Percentiles rank a stretch among this genome's conserved stretches.
Conservation (phyloP, 2,113 vertebrate species). For the Urocolius indicus region DNA sequence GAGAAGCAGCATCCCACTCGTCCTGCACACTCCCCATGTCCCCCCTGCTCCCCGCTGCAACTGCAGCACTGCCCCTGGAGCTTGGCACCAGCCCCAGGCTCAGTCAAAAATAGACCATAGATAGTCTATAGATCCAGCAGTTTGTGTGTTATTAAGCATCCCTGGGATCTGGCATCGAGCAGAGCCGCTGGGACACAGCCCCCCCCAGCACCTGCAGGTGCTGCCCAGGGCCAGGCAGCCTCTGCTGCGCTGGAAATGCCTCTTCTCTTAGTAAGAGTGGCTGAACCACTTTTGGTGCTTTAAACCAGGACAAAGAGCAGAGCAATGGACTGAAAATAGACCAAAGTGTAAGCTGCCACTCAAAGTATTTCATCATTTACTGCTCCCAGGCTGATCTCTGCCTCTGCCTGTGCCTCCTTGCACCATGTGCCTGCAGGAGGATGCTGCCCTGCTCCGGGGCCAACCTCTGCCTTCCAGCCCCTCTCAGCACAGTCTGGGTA, state of each 20-base stretch:
- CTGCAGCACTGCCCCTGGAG: neutral
- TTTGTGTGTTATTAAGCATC: neutral
- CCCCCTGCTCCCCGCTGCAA: neutral
- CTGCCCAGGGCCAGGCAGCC: neutral
- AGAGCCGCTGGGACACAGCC: too few relatives aligned
- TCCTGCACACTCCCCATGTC: accelerated
- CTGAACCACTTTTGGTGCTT: neutral
- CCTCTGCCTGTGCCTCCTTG: neutral
- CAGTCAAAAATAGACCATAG: neutral
- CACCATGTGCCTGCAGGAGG: accelerated
- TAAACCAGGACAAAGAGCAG: slow-evolving; percentile 44
- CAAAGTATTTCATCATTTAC: neutral
- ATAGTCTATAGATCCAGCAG: neutral
- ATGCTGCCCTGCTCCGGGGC: neutral
- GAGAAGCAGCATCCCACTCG: neutral
- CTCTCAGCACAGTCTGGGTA: neutral
- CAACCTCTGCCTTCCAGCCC: neutral
- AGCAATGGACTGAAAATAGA: slow-evolving; percentile 39
- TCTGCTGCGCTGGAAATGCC: neutral
- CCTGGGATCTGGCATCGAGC: neutral
- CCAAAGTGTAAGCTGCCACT: slow-evolving; percentile 3
- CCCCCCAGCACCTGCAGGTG: neutral
- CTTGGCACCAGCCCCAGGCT: neutral
- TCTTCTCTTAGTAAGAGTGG: neutral
- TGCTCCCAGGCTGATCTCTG: neutral